Evolutionary conservation across 1,140 invertebrate species (phyloP).

Genomic region (Solenopsis fugax): DNA sequence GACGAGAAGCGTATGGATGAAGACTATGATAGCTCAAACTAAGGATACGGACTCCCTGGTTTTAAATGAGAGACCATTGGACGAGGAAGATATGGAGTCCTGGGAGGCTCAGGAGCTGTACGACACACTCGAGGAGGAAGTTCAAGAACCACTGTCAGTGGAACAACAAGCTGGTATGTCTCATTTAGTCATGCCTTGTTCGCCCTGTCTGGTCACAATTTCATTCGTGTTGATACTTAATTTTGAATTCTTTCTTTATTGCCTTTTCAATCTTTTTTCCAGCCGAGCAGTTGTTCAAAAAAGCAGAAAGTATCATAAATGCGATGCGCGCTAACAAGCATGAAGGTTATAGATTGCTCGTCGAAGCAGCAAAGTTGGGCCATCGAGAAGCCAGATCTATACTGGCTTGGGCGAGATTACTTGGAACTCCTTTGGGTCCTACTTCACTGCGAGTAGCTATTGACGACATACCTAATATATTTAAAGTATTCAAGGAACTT

Average conservation of each 20-base stretch:
- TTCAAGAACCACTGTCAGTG: slow-evolving; percentile 86
- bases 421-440: slow-evolving; percentile 90
- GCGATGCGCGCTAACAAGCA: slow-evolving; percentile 89
- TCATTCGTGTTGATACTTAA: background rate
- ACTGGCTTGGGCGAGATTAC: slow-evolving; percentile 94
- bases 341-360: slow-evolving; percentile 90
- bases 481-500: slow-evolving; percentile 92
- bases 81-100: slow-evolving; percentile 67
- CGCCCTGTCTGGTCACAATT: background rate
- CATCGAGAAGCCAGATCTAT: slow-evolving; percentile 93
- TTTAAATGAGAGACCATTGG: slow-evolving; percentile 44
- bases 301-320: slow-evolving; percentile 89
- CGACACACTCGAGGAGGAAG: slow-evolving; percentile 84
- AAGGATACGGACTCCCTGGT: slow-evolving; percentile 62
- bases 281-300: slow-evolving; percentile 90
- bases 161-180: slow-evolving; percentile 88
- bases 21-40: slow-evolving; percentile 67
- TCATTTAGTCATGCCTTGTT: background rate
- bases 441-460: slow-evolving; percentile 86
- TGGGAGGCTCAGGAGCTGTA: slow-evolving; percentile 79
- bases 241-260: background rate
- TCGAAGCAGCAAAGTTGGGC: slow-evolving; percentile 92
- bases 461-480: slow-evolving; percentile 92
- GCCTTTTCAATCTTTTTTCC: slow-evolving; percentile 57
- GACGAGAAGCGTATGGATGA: slow-evolving; percentile 74